phyloP scores from a whole-genome alignment of 2,888 invertebrate genomes.

The Cordilura impudica region DNA sequence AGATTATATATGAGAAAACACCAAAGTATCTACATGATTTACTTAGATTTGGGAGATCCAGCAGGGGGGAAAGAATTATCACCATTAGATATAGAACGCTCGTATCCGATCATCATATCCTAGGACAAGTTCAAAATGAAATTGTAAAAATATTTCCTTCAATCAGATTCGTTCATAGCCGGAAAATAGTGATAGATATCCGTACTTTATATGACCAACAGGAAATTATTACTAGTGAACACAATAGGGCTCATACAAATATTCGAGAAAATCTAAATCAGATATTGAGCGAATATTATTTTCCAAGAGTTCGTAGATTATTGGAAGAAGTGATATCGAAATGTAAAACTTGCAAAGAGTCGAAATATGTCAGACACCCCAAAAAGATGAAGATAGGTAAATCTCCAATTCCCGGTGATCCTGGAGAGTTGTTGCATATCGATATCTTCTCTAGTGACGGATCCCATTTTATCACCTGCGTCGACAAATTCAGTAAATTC shows the following conservation, averaged over 20 bases:
- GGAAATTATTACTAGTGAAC: constrained; percentile 48
- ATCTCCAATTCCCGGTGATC: too few relatives aligned
- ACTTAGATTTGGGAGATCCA: too few relatives aligned
- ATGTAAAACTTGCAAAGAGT: too few relatives aligned
- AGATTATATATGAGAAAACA: too few relatives aligned
- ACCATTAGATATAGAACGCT: too few relatives aligned
- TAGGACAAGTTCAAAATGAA: constrained; percentile 40
- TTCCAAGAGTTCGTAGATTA: background rate
- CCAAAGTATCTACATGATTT: too few relatives aligned
- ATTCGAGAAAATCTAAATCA: constrained; percentile 27
- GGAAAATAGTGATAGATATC: constrained; percentile 54
- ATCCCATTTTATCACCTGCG: background rate
- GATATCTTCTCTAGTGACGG: background rate
- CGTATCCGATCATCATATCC: constrained; percentile 17
- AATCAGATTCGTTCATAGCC: constrained; percentile 50
- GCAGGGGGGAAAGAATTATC: too few relatives aligned
- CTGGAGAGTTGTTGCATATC: constrained; percentile 3
- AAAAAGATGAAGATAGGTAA: too few relatives aligned
- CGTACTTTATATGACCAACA: constrained; percentile 44
- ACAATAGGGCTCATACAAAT: constrained; percentile 39
- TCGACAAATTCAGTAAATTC: constrained; percentile 23
- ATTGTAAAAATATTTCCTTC: constrained; percentile 35
- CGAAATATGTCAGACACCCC: too few relatives aligned
- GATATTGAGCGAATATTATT: constrained; percentile 28
- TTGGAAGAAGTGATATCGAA: too few relatives aligned